Base-by-base conservation (phyloP, 2,797 vertebrate genomes). In the Octomys mimax region DNA sequence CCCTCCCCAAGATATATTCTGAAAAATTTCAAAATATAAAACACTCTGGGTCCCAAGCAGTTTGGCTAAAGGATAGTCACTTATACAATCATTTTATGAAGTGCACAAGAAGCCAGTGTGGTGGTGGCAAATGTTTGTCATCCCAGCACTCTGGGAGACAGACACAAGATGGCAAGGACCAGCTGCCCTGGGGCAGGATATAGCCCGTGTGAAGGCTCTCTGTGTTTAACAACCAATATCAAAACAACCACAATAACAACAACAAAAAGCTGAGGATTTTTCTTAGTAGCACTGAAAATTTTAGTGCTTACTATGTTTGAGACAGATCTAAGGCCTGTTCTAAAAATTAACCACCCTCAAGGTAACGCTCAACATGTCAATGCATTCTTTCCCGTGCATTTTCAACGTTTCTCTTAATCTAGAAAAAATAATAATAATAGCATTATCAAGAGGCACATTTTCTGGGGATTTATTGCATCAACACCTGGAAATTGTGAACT, bases 401-500 rank as follows among this genome's bases (percentile, higher is more conserved):
- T 52, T 59, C 83, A 33, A 33, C 10, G 49, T 81, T 54, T 93
- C 2, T 28, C 24, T 24, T 75, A 57, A 83, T 49, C 33, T 46
- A 52, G 78, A 54, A 78, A 57, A 61, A 71, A 86, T 39, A 31
- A 11, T 22, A 66, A 86, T 57, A 94, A 61, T 1, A 61, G 52
- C 24, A 81, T 7, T 31, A 22, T 22, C 49, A 36, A 90, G 24
- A 62, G 81, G 49, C 5, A 33, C 3, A 33, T 66, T 73, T 94
- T 87, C 89, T 16, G 16, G 84, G 70, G 70, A 84, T 90, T 71
- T 85, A 82, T 21, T 46, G n/a, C 28, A 7, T 54, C 70, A 64
- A 66, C 92, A 84, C 80, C 77, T 86, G 70, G 71, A 70, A 71
- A 70, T 75, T 79, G 79, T 21, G 31, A 66, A 36, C 71, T 87